Evolutionary conservation across 2,113 vertebrate genomes (phyloP).

Genomic region (Glaucidium brasilianum): DNA sequence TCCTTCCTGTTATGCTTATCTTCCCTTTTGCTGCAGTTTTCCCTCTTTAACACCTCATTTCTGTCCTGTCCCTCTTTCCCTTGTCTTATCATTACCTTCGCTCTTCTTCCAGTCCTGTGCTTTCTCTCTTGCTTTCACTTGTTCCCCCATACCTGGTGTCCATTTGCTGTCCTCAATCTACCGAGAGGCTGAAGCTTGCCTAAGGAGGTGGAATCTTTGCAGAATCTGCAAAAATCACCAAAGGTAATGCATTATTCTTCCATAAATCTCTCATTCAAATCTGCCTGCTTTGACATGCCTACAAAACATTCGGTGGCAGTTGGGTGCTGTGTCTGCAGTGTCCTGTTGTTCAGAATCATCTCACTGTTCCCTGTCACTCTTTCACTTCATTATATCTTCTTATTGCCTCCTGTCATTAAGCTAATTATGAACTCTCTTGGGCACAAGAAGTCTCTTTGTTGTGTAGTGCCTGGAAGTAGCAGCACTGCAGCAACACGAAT

Average conservation of each 20-base stretch:
- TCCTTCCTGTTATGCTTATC: not conserved
- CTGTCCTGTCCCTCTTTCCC: not conserved
- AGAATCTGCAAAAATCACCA: not conserved
- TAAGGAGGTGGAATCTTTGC: not conserved
- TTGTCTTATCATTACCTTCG: not conserved
- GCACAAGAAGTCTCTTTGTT: not conserved
- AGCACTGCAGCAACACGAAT: not conserved
- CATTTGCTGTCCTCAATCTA: fast-evolving
- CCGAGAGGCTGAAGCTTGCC: not conserved
- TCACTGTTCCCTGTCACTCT: not conserved
- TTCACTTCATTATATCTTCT: not conserved
- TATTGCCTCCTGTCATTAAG: not conserved
- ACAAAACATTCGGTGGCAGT: fast-evolving
- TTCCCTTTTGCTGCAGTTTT: not conserved
- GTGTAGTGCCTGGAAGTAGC: not conserved
- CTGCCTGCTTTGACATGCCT: not conserved
- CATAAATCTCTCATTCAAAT: not conserved
- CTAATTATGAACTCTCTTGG: not conserved
- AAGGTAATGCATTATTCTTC: not conserved
- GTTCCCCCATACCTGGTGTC: not conserved
- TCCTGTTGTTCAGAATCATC: not conserved
- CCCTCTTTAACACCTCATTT: not conserved
- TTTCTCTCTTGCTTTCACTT: not conserved
- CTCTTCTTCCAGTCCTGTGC: not conserved
- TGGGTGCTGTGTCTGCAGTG: not conserved